Evolutionary conservation across 2,888 invertebrate genomes (phyloP).

Genomic region (Nebria brevicollis): DNA sequence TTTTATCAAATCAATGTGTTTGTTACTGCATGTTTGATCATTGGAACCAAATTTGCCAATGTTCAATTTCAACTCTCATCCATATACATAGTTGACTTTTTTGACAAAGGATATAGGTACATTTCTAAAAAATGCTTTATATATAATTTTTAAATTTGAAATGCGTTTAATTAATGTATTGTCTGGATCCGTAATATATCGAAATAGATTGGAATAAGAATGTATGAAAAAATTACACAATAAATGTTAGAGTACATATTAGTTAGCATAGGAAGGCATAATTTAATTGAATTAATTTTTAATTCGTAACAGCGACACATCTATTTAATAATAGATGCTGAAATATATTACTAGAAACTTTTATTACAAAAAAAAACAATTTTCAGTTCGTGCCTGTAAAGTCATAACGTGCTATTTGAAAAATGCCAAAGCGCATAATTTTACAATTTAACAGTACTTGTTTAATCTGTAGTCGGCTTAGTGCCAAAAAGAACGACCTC

Average conservation of each 20-base stretch:
- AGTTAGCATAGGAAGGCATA: no score
- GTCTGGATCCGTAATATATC: no score
- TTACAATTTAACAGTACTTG: not conserved
- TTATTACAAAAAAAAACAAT: no score
- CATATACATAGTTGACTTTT: not conserved
- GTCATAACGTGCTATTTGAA: not conserved
- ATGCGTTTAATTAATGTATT: no score
- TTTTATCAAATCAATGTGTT: slow-evolving; percentile 39
- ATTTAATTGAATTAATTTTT: no score
- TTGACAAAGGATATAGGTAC: not conserved
- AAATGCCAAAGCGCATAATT: not conserved
- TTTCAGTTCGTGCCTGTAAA: not conserved
- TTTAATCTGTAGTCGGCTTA: not conserved
- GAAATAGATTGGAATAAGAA: no score
- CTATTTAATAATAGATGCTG: no score
- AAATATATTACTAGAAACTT: no score
- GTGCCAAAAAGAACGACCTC: not conserved
- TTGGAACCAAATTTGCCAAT: not conserved
- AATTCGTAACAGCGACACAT: no score
- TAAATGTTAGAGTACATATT: no score
- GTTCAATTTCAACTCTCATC: not conserved
- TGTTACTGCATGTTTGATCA: slow-evolving; percentile 1
- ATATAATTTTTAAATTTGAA: no score
- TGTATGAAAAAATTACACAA: no score
- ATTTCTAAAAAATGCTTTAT: not conserved